These are phyloP conservation scores for Lingula anatina DNA, from an alignment of 2,888 invertebrate species.

Conservation along the genomic window DNA sequence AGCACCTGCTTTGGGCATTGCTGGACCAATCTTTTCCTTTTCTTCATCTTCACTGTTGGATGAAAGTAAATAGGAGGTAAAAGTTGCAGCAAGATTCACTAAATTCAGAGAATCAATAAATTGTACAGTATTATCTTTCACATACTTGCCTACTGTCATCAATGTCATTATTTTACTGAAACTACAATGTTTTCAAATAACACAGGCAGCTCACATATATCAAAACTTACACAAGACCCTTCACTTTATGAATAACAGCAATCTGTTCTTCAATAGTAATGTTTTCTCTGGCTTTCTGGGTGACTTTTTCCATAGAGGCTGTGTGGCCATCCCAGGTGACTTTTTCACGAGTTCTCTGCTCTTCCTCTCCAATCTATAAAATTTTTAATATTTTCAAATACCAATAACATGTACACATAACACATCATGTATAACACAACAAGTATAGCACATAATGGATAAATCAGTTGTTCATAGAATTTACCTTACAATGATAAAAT, in stretches of 20 bases:
- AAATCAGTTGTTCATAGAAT: too few species aligned
- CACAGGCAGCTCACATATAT: too few species aligned
- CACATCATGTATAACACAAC: not conserved
- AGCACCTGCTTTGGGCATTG: slow-evolving; percentile 27
- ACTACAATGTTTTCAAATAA: too few species aligned
- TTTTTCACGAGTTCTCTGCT: slow-evolving; percentile 69
- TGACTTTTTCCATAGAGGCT: slow-evolving; percentile 92
- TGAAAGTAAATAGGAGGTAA: not conserved
- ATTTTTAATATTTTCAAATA: too few species aligned
- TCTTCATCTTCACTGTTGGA: slow-evolving; percentile 74
- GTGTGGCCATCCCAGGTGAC: slow-evolving; percentile 99
- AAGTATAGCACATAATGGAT: not conserved
- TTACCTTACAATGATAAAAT: too few species aligned
- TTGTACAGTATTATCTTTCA: not conserved
- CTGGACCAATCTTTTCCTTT: slow-evolving; percentile 94
- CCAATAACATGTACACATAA: not conserved
- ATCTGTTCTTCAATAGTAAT: slow-evolving; percentile 96
- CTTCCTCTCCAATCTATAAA: slow-evolving; percentile 53
- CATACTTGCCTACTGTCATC: too few species aligned
- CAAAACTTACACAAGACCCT: slow-evolving; percentile 70
- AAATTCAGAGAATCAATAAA: too few species aligned
- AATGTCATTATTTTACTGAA: too few species aligned
- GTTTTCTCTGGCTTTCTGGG: slow-evolving; percentile 87
- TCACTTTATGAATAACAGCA: slow-evolving; percentile 93
- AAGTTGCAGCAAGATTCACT: too few species aligned